Evolutionary conservation across 2,888 invertebrate genomes (phyloP), one percentile per base, ranked within the genome.

Genomic region (Siphonodentalium dalli): DNA sequence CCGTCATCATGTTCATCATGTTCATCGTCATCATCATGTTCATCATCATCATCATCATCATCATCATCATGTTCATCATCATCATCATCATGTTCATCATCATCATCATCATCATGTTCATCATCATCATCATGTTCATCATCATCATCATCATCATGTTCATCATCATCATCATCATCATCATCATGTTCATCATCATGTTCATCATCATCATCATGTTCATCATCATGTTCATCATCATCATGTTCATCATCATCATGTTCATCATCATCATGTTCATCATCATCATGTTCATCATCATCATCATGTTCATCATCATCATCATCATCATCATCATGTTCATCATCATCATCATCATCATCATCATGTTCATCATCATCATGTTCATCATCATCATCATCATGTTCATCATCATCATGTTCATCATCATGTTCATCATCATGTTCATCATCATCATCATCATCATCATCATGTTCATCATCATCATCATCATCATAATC

Each of bases 381-480:
- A 29, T 29, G 9, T 11, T 29, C 31, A 29, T 29, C 31, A 29
- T 29, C 31, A 29, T 37, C 18, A 18, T 37, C 37, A n/a, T 8
- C 18, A 20, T n/a, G 44, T 60, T 34, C 49, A 83, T 82, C 63
- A 84, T 83, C 57, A 66, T 75, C 21, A 85, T 85, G 62, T 79
- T 82, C 8, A 77, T 29, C 31, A 29, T 29, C 31, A 11, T 29
- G 9, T 29, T 29, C 31, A 29, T 29, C 31, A 29, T 29, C 31
- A 29, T 29, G 9, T 9, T 29, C 31, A 29, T 29, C 31, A 29
- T 29, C 31, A 29, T 29, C 31, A 29, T 29, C 31, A 29, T 29
- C 31, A 29, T 29, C 31, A 29, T 29, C 31, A 29, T 29, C 31
- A 29, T 29, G 9, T 11, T 29, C 31, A 29, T 29, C 31, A 29